A percentile compares a stretch with the other conserved stretches of the same genome.
phyloP scores from a whole-genome alignment of 2,797 vertebrate species.

The Bovichtus diacanthus region DNA sequence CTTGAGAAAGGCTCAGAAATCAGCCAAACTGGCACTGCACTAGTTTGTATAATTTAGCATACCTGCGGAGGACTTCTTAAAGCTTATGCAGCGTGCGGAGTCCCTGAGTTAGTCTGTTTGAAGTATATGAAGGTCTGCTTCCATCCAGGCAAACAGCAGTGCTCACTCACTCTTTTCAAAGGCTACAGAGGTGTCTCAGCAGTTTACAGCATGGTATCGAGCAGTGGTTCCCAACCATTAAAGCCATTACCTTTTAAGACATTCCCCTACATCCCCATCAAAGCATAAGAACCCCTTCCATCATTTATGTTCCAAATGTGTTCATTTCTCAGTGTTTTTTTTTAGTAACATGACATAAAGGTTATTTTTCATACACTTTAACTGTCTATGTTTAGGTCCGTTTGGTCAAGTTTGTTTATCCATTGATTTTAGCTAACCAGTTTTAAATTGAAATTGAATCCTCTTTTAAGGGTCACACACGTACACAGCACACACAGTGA shows the following conservation, averaged over 20 bases:
- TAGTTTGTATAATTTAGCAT: constrained; percentile 28
- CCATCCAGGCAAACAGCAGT: not conserved
- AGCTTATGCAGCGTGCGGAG: not conserved
- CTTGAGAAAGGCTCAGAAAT: too few species aligned
- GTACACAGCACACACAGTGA: too few species aligned
- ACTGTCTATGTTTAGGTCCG: not conserved
- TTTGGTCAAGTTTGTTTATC: not conserved
- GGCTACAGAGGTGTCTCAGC: not conserved
- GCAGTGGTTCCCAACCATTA: not conserved
- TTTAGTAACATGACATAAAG: not conserved
- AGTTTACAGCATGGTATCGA: not conserved
- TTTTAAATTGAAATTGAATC: too few species aligned
- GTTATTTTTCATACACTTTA: not conserved
- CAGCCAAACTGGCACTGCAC: too few species aligned
- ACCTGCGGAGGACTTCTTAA: constrained; percentile 4
- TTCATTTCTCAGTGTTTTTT: not conserved
- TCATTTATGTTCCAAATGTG: not conserved
- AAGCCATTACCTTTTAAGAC: not conserved
- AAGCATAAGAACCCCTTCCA: too few species aligned
- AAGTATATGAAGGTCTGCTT: not conserved
- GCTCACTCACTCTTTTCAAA: not conserved
- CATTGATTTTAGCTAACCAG: not conserved
- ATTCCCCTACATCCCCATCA: not conserved
- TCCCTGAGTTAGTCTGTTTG: constrained; percentile 18
- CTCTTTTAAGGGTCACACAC: too few species aligned